Percentiles rank a stretch among this genome's conserved stretches.
These are phyloP conservation scores for Conistra vaccinii DNA, from an alignment of 2,888 invertebrate genomes.

Conservation along the genomic window DNA sequence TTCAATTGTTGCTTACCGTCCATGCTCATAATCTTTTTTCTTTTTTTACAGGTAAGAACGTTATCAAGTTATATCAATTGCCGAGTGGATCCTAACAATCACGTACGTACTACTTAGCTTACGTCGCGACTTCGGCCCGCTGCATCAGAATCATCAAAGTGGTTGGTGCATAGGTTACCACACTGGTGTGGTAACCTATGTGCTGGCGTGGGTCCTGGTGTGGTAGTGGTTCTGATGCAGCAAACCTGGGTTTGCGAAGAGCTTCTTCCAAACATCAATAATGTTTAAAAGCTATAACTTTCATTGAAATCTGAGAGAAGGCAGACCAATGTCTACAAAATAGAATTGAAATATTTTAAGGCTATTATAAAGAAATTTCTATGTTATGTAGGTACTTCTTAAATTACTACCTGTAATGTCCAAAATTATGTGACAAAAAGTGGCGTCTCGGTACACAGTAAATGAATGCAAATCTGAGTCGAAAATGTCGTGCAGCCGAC, in stretches of 20 bases:
- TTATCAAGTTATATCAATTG: neutral
- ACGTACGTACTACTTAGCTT: conserved; percentile 36
- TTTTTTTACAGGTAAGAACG: conserved; percentile 50
- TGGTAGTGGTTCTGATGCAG: too few species aligned
- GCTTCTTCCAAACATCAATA: neutral
- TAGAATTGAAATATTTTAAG: too few species aligned
- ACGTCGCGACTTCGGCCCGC: neutral
- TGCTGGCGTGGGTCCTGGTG: too few species aligned
- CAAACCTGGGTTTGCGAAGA: too few species aligned
- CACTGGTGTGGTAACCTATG: too few species aligned
- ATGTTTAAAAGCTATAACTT: neutral
- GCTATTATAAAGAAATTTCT: neutral
- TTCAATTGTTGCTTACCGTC: neutral
- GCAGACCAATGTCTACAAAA: neutral
- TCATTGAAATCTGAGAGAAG: neutral
- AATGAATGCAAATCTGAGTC: conserved; percentile 76
- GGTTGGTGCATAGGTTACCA: too few species aligned
- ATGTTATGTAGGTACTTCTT: neutral
- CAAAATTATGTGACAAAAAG: conserved; percentile 31
- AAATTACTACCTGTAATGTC: neutral
- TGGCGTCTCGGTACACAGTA: conserved; percentile 57
- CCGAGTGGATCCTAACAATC: neutral
- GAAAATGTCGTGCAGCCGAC: conserved; percentile 80
- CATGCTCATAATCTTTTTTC: conserved; percentile 19
- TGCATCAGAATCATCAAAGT: neutral